A percentile compares a stretch with the other conserved stretches of the same genome.
These are phyloP conservation scores for Trissolcus basalis DNA, from an alignment of 1,140 invertebrate species.

Conservation along the genomic window DNA sequence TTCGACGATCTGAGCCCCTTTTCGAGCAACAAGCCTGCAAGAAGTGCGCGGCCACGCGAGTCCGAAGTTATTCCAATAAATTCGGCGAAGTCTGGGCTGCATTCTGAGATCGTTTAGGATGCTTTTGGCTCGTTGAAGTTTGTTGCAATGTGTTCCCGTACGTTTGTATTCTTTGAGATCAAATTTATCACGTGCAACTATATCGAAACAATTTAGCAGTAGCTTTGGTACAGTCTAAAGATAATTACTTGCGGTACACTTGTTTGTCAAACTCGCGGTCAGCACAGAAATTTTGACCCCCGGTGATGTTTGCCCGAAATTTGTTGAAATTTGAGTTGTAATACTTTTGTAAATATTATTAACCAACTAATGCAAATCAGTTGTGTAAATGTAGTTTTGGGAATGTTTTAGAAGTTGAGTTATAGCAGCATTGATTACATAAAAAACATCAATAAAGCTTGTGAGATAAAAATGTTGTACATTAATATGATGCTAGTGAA, in stretches of 20 bases:
- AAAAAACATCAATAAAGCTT: too few relatives aligned
- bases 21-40: constrained; percentile 50
- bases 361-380: too few relatives aligned
- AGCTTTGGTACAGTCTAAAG: constrained; percentile 4
- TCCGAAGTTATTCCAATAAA: constrained; percentile 48
- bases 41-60: constrained; percentile 33
- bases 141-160: constrained; percentile 30
- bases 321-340: too few relatives aligned
- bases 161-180: constrained; percentile 18
- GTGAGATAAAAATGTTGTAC: too few relatives aligned
- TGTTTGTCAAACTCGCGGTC: too few relatives aligned
- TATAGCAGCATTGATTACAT: too few relatives aligned
- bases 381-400: too few relatives aligned
- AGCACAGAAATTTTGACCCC: too few relatives aligned
- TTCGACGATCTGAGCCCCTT: constrained; percentile 18
- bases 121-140: constrained; percentile 36
- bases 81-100: constrained; percentile 24
- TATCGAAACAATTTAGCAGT: constrained; percentile 27
- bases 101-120: constrained; percentile 39
- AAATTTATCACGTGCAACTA: constrained; percentile 31
- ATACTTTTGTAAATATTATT: too few relatives aligned
- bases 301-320: too few relatives aligned
- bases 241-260: constrained; percentile 22
- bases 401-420: too few relatives aligned
- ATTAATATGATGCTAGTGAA: too few relatives aligned